phyloP scores from a whole-genome alignment of 2,888 invertebrate species.

The Bombylius major region DNA sequence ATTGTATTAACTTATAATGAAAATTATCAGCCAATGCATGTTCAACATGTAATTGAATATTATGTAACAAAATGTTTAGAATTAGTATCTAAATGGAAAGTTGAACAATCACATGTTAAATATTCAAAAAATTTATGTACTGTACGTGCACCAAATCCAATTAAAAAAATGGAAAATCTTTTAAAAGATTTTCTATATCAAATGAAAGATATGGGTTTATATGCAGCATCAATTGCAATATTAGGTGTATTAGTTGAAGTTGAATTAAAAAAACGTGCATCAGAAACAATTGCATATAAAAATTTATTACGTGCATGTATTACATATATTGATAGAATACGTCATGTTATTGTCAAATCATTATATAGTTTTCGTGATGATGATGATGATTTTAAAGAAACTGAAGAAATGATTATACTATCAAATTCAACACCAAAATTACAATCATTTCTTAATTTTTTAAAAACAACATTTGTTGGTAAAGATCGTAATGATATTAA shows the following conservation, averaged over 20 bases:
- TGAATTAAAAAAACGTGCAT: conserved; percentile 45
- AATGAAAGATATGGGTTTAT: conserved; percentile 41
- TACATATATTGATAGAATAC: conserved; percentile 34
- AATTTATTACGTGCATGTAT: conserved; percentile 23
- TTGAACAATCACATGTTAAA: conserved; percentile 20
- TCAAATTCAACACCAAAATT: conserved; percentile 55
- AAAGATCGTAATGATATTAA: conserved; percentile 26
- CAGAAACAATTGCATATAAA: conserved; percentile 35
- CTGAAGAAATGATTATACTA: conserved; percentile 31
- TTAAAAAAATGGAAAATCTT: conserved; percentile 39
- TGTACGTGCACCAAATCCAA: conserved; percentile 29
- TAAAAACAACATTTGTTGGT: conserved; percentile 44
- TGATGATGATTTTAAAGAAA: conserved; percentile 13
- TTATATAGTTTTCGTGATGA: conserved; percentile 34
- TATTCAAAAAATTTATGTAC: conserved; percentile 18
- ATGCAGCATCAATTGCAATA: conserved; percentile 47
- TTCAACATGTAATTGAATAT: background rate
- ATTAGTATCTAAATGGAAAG: conserved; percentile 15
- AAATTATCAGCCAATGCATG: background rate
- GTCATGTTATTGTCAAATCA: conserved; percentile 40
- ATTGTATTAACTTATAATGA: conserved; percentile 21
- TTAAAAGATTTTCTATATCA: conserved; percentile 39
- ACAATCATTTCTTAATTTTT: conserved; percentile 43
- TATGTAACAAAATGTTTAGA: conserved; percentile 9
- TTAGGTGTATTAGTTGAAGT: conserved; percentile 48